Evolutionary conservation across 2,113 vertebrate genomes (phyloP), one percentile per base, ranked within the genome.

Genomic region (Cynopterus brachyotis): DNA sequence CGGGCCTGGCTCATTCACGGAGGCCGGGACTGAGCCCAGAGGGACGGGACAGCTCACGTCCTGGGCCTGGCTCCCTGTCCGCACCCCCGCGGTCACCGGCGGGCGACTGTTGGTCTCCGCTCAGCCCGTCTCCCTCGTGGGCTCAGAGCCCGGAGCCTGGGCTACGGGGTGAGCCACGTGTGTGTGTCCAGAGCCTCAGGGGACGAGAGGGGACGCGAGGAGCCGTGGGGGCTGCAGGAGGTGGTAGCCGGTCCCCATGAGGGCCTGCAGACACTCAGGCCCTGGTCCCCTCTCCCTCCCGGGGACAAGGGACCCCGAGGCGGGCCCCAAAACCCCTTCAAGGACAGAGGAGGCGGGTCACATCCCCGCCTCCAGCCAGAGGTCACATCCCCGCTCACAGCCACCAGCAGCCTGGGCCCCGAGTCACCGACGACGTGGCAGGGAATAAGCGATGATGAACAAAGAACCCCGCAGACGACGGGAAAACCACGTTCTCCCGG

Each of bases 401-500:
- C 80, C 22, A 42, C 72, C 81, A 75, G 83, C 88, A 45, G 55
- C 80, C 35, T 19, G 57, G 76, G n/a, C 89, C 80, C 62, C 72
- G 53, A 50, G 47, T 59, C 47, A 72, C 16, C 12, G 32, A 72
- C 91, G 94, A 17, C 64, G 96, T 90, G 53, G 50, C 32, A n/a
- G 32, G 35, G 42, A 50, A 26, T 20, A 19, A 16, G 40, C 26
- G 35, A 96, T 96, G 96, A 90, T 94, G 96, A 62, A 83, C 64
- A 92, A 67, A 95, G 53, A 98, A 59, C 87, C 24, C 80, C 11
- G 50, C 16, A 24, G 81, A 53, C 3, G 53, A 90, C 42, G 87
- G 84, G 59, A 91, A 97, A 81, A 84, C 3, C 24, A 0, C 3
- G 2, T 75, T 79, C 96, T 95, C 40, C 90, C 81, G 32, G 26